Evolutionary conservation across 2,888 invertebrate species (phyloP).

Genomic region (Polietes domitor): DNA sequence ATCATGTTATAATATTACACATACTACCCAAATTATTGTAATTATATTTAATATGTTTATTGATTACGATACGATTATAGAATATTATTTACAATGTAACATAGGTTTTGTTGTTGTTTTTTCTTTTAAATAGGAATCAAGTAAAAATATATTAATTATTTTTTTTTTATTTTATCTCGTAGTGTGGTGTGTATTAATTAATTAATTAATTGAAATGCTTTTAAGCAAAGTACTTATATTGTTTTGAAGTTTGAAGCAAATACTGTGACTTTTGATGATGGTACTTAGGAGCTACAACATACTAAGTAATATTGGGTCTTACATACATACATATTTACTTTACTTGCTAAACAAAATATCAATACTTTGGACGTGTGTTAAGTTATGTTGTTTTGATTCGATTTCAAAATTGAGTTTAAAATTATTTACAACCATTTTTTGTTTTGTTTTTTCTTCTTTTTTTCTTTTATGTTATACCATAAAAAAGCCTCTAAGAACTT

Average conservation of each 20-base stretch:
- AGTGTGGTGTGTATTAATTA: too few species aligned
- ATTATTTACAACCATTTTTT: slow-evolving; percentile 15
- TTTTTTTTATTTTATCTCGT: not conserved
- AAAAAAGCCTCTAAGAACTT: too few species aligned
- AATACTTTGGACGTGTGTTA: slow-evolving; percentile 64
- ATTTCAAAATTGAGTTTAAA: slow-evolving; percentile 8
- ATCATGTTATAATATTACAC: slow-evolving; percentile 1
- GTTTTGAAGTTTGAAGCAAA: slow-evolving; percentile 42
- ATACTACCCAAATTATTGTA: not conserved
- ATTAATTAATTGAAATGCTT: slow-evolving; percentile 14
- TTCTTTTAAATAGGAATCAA: slow-evolving; percentile 58
- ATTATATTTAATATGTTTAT: not conserved
- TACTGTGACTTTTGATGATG: slow-evolving; percentile 46
- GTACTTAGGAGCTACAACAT: not conserved
- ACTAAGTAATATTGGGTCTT: slow-evolving; percentile 8
- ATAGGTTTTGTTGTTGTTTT: not conserved
- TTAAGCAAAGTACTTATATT: slow-evolving; percentile 36
- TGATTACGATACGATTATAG: too few species aligned
- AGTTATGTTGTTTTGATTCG: slow-evolving; percentile 47
- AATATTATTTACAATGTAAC: slow-evolving; percentile 36
- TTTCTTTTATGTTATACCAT: too few species aligned
- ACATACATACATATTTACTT: slow-evolving; percentile 6
- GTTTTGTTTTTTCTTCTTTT: not conserved
- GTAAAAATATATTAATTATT: slow-evolving; percentile 50
- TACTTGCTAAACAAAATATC: slow-evolving; percentile 56